Percentiles rank a stretch among this genome's conserved stretches.
Conservation (phyloP, 2,888 invertebrate genomes). For the Cephus nigrinus region DNA sequence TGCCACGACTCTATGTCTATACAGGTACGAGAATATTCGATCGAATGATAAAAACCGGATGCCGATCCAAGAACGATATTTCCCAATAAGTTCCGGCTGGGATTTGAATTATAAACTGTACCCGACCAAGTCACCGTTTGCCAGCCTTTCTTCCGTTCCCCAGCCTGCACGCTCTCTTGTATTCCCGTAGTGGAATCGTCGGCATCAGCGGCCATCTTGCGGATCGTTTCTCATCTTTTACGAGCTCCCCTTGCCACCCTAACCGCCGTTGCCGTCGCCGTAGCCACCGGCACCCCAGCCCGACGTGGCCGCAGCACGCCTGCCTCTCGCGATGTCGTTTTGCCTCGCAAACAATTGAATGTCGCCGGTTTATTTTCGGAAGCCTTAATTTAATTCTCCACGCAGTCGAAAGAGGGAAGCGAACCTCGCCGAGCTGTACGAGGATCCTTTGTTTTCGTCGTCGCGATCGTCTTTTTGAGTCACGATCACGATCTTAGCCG, state of each 20-base stretch:
- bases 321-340: slow-evolving; percentile 24
- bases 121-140: not conserved
- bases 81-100: not conserved
- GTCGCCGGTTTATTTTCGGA: slow-evolving; percentile 61
- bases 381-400: slow-evolving; percentile 59
- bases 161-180: not conserved
- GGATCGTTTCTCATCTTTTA: slow-evolving; percentile 58
- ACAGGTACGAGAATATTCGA: not conserved
- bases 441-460: slow-evolving; percentile 52
- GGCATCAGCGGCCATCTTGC: slow-evolving; percentile 48
- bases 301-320: slow-evolving; percentile 15
- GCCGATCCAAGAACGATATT: not conserved
- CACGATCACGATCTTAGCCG: slow-evolving; percentile 37
- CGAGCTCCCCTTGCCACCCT: slow-evolving; percentile 36
- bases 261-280: slow-evolving; percentile 16
- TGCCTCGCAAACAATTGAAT: slow-evolving; percentile 52
- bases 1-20: not conserved
- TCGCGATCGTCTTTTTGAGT: slow-evolving; percentile 56
- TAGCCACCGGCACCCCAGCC: slow-evolving; percentile 15
- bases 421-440: slow-evolving; percentile 18
- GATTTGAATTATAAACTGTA: not conserved
- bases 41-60: not conserved
- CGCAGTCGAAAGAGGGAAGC: slow-evolving; percentile 13
- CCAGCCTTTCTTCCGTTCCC: not conserved
- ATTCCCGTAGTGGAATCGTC: slow-evolving; percentile 11